These are phyloP conservation scores for Ameiurus melas DNA, from an alignment of 2,113 vertebrate species.

Conservation along the genomic window DNA sequence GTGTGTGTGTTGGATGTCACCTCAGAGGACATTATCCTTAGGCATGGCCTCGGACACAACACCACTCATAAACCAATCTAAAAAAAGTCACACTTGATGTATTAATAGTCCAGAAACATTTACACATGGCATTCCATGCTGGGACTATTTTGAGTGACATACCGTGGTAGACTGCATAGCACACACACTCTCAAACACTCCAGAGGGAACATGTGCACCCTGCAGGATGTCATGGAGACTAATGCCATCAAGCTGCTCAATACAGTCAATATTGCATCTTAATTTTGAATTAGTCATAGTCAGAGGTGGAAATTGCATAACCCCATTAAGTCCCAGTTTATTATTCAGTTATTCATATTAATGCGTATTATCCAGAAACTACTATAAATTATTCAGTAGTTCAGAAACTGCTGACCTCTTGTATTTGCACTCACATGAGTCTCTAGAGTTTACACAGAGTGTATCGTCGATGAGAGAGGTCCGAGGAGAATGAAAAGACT, in stretches of 20 bases:
- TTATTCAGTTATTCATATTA: neutral
- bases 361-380: neutral
- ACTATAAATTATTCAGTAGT: neutral
- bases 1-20: neutral
- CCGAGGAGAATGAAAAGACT: neutral
- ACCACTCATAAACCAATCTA: slow-evolving; percentile 12
- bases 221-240: slow-evolving; percentile 18
- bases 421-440: neutral
- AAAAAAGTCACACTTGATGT: slow-evolving; percentile 8
- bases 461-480: neutral
- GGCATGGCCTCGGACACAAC: neutral
- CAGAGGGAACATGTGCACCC: neutral
- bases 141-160: neutral
- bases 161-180: neutral
- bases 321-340: neutral
- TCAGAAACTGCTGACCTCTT: neutral
- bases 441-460: neutral
- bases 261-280: slow-evolving; percentile 18
- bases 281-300: neutral
- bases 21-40: neutral
- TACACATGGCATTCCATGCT: slow-evolving; percentile 23
- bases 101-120: slow-evolving; percentile 28
- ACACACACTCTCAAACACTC: neutral
- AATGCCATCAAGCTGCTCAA: slow-evolving; percentile 22
- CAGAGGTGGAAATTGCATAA: neutral